Base-by-base conservation (phyloP, 2,888 invertebrate species). In the Pheosia tremula region DNA sequence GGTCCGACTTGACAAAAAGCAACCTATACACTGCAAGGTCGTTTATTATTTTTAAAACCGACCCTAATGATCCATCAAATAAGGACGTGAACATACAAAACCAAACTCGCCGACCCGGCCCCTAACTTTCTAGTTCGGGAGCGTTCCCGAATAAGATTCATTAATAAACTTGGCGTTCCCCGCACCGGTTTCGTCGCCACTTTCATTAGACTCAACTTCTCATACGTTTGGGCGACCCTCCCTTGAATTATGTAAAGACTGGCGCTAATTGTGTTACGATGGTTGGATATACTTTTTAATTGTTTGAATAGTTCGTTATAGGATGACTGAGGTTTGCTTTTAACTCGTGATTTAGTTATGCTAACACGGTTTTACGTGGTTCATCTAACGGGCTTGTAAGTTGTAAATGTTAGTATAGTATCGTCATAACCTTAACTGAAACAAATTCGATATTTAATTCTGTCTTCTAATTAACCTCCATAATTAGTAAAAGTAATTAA, bases 141-240 rank as follows among this genome's bases (percentile, higher is more conserved):
- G 66, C 60, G 66, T 68, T 62, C 64, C 57, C 62, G 69, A 79
- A 76, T 74, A 71, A 72, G 73, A 80, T 74, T 80, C 72, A 76
- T 81, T 81, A 78, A 71, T 72, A 71, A 81, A 81, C 70, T 79
- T 78, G 37, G 37, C 50, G 45, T 61, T 57, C 60, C 59, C n/a
- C 11, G 36, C 55, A 39, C 39, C 8, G 36, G 13, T 38, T 56
- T 58, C 61, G 62, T 55, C 61, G 43, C 59, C 61, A 62, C 63
- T 71, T 71, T 68, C 75, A 75, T 75, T 75, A 75, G 65, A 59
- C 11, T 55, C 50, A 71, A 71, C 61, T 72, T 63, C 61, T 39
- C n/a, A 55, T 55, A 71, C 66, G 63, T 74, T 69, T 63, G 69
- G 59, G 43, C 38, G 60, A 37, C 55, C 55, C 55, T 62, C 57